A percentile compares a stretch with the other conserved stretches of the same genome.
Evolutionary conservation across 2,113 vertebrate genomes (phyloP).

Genomic region (Urocynchramus pylzowi): DNA sequence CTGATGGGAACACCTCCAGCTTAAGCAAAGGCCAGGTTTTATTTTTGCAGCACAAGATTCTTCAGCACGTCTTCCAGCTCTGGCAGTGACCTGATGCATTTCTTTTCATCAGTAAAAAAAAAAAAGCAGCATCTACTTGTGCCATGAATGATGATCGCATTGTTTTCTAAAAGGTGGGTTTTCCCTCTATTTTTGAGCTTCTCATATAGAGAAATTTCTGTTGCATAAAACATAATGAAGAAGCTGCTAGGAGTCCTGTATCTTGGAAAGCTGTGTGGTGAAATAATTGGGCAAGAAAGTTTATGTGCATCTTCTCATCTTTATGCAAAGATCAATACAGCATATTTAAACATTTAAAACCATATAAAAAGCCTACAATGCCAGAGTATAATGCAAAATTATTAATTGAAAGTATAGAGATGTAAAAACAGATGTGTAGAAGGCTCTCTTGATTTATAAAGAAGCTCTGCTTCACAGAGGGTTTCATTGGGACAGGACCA

Average conservation of each 20-base stretch:
- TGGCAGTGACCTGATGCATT: neutral
- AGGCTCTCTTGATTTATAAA: neutral
- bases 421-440: neutral
- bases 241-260: neutral
- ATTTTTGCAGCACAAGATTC: neutral
- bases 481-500: neutral
- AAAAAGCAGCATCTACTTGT: neutral
- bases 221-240: neutral
- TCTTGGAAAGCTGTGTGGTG: neutral
- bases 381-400: neutral
- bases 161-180: neutral
- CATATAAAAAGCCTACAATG: neutral
- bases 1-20: neutral
- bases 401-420: neutral
- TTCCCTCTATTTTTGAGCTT: neutral
- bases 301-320: neutral
- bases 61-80: neutral
- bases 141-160: neutral
- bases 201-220: neutral
- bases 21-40: neutral
- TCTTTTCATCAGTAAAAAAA: neutral
- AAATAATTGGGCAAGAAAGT: neutral
- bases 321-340: neutral
- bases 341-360: neutral
- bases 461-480: neutral